phyloP scores from a whole-genome alignment of 1,140 invertebrate genomes.

The Episyrphus balteatus region DNA sequence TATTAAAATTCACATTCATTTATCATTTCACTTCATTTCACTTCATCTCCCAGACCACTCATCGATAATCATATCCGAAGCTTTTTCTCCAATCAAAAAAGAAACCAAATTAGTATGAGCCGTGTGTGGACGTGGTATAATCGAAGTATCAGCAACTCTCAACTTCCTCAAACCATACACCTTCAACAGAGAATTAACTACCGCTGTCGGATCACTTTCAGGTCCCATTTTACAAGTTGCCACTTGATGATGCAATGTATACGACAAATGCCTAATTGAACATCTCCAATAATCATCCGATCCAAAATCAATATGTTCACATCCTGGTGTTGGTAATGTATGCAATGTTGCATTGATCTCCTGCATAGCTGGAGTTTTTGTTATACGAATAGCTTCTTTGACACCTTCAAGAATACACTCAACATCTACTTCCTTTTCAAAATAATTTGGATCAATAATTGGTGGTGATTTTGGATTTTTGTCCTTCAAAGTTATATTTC shows the following conservation, averaged over 20 bases:
- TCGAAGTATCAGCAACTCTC: constrained; percentile 64
- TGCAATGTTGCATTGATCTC: constrained; percentile 40
- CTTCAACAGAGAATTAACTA: constrained; percentile 61
- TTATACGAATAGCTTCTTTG: constrained; percentile 48
- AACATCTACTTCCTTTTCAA: constrained; percentile 48
- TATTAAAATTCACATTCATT: too few relatives aligned
- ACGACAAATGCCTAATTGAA: constrained; percentile 48
- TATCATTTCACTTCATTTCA: constrained; percentile 1
- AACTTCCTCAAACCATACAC: constrained; percentile 59
- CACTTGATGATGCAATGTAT: constrained; percentile 60
- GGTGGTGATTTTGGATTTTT: constrained; percentile 64
- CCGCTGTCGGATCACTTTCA: constrained; percentile 48
- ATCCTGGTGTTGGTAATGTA: constrained; percentile 48
- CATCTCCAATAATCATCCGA: constrained; percentile 65
- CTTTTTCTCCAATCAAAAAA: constrained; percentile 83
- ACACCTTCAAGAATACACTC: constrained; percentile 55
- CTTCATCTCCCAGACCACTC: constrained; percentile 35
- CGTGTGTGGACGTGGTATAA: constrained; percentile 58
- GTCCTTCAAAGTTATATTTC: constrained; percentile 51
- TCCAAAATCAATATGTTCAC: constrained; percentile 42
- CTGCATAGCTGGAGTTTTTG: constrained; percentile 48
- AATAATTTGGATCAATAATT: constrained; percentile 63
- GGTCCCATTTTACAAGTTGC: constrained; percentile 72
- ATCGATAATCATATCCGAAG: constrained; percentile 65
- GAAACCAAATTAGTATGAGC: constrained; percentile 64